Percentiles rank a stretch among this genome's conserved stretches.
Evolutionary conservation across 2,888 invertebrate species (phyloP).

Genomic region (Herminia tarsipennalis): DNA sequence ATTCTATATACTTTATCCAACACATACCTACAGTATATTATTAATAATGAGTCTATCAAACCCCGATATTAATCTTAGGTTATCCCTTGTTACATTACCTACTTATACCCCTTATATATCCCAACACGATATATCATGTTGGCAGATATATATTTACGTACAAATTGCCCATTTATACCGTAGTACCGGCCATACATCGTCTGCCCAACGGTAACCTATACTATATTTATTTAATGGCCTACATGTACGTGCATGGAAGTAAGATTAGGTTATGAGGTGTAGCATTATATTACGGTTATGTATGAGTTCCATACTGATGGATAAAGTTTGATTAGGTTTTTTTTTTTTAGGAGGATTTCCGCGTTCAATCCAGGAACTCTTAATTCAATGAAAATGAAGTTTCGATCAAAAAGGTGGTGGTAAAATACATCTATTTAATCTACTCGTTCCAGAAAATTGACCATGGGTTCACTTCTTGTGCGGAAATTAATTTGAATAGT

Average conservation of each 20-base stretch:
- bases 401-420: too few species aligned
- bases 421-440: too few species aligned
- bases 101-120: slow-evolving; percentile 35
- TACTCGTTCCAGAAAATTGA: too few species aligned
- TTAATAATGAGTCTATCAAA: slow-evolving; percentile 1
- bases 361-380: too few species aligned
- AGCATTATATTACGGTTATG: neutral
- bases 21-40: neutral
- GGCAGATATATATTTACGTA: slow-evolving; percentile 53
- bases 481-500: too few species aligned
- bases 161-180: slow-evolving; percentile 62
- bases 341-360: too few species aligned
- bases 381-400: too few species aligned
- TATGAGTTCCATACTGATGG: too few species aligned
- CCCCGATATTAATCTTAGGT: neutral
- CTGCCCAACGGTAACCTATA: slow-evolving; percentile 42
- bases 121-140: slow-evolving; percentile 43
- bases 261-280: slow-evolving; percentile 20
- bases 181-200: slow-evolving; percentile 52
- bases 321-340: too few species aligned
- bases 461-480: too few species aligned
- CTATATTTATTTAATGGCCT: slow-evolving; percentile 58
- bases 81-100: slow-evolving; percentile 12
- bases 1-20: neutral
- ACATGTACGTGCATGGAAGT: slow-evolving; percentile 30